phyloP scores from a whole-genome alignment of 2,888 invertebrate genomes.

The Cephus spinipes region DNA sequence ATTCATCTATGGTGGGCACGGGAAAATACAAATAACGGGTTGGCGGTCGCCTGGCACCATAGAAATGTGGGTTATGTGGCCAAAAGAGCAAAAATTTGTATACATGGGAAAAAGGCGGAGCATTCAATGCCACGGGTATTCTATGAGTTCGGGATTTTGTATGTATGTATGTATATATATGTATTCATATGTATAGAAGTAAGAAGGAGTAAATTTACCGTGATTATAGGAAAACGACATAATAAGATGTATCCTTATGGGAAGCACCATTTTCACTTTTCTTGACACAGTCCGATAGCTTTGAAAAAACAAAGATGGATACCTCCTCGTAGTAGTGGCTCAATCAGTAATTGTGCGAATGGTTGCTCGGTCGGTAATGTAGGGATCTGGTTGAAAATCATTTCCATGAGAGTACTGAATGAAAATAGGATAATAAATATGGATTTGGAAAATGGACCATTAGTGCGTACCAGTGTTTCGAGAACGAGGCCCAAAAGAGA shows the following conservation, averaged over 20 bases:
- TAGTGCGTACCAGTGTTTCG: neutral
- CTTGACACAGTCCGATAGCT: neutral
- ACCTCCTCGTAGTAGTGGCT: neutral
- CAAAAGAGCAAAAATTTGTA: slow-evolving; percentile 64
- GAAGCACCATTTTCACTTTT: neutral
- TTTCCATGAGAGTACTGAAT: neutral
- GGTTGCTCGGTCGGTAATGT: neutral
- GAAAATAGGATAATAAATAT: slow-evolving; percentile 28
- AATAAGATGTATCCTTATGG: slow-evolving; percentile 37
- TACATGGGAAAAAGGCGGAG: slow-evolving; percentile 54
- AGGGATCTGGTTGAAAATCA: neutral
- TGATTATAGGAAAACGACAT: slow-evolving; percentile 51
- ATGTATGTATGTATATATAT: neutral
- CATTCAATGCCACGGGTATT: slow-evolving; percentile 34
- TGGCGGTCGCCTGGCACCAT: slow-evolving; percentile 54
- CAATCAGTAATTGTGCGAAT: neutral
- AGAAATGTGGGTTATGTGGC: slow-evolving; percentile 65
- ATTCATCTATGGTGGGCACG: slow-evolving; percentile 41
- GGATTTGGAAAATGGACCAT: slow-evolving; percentile 17
- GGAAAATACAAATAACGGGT: slow-evolving; percentile 63
- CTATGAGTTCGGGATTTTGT: neutral
- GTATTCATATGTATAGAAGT: neutral
- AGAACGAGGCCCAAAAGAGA: neutral
- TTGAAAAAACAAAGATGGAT: neutral
- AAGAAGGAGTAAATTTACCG: slow-evolving; percentile 52